phyloP scores from a whole-genome alignment of 1,140 invertebrate genomes.

The Marisa cornuarietis region DNA sequence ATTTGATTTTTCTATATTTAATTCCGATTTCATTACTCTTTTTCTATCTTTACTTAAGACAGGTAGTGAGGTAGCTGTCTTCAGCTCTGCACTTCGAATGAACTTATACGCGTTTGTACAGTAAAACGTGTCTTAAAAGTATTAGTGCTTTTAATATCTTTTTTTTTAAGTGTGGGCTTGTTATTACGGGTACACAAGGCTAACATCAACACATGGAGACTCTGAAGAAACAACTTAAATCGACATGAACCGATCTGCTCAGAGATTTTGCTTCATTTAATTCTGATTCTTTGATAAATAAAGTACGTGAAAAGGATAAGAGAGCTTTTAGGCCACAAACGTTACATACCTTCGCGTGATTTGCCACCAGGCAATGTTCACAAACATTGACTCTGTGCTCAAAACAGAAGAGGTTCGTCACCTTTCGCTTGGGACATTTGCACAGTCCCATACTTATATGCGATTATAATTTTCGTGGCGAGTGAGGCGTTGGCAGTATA shows the following conservation, averaged over 20 bases:
- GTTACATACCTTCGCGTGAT: constrained; percentile 85
- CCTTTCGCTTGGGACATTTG: constrained; percentile 95
- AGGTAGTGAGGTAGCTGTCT: too few species aligned
- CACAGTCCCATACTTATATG: constrained; percentile 87
- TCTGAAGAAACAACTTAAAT: not conserved
- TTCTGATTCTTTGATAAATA: not conserved
- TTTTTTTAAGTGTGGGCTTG: too few species aligned
- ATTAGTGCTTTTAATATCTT: not conserved
- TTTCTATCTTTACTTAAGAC: too few species aligned
- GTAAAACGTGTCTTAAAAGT: not conserved
- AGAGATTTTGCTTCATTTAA: not conserved
- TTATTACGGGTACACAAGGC: not conserved
- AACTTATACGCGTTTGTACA: constrained; percentile 8
- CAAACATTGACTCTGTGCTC: constrained; percentile 98
- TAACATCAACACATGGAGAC: not conserved
- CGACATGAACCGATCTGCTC: not conserved
- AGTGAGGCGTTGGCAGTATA: not conserved
- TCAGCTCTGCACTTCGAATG: too few species aligned
- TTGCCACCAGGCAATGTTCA: constrained; percentile 95
- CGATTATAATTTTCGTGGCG: not conserved
- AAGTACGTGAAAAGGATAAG: not conserved
- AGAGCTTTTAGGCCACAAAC: not conserved
- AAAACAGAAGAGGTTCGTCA: constrained; percentile 98
- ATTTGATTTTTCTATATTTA: too few species aligned
- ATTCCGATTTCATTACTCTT: too few species aligned